Percentiles rank a stretch among this genome's conserved stretches.
Conservation (phyloP, 2,113 vertebrate genomes). For the Aspiorhynchus laticeps region DNA sequence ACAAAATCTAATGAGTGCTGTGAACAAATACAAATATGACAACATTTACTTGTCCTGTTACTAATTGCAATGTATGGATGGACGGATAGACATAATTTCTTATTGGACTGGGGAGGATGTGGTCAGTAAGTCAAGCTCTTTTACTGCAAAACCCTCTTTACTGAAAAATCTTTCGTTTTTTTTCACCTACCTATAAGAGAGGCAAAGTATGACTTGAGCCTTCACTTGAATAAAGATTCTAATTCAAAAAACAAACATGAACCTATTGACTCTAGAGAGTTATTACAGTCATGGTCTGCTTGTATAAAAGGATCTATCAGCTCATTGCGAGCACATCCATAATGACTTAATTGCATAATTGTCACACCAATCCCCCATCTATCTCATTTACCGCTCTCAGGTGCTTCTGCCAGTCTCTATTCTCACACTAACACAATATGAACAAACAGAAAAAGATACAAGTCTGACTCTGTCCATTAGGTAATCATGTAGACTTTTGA, state of each 20-base stretch:
- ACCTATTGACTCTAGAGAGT: not conserved
- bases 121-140: not conserved
- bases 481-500: not conserved
- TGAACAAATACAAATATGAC: not conserved
- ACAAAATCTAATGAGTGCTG: not conserved
- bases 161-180: not conserved
- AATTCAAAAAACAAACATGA: not conserved
- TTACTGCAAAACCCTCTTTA: not conserved
- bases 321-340: not conserved
- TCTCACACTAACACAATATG: not conserved
- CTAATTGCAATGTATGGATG: not conserved
- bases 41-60: not conserved
- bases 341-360: slow-evolving; percentile 15
- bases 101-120: not conserved
- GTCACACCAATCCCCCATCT: not conserved
- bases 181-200: not conserved
- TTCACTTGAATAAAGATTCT: not conserved
- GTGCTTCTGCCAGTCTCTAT: not conserved
- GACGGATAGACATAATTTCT: not conserved
- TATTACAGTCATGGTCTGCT: not conserved
- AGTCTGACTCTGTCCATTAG: not conserved
- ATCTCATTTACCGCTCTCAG: not conserved
- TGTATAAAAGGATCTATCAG: not conserved
- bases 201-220: not conserved
- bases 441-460: not conserved